Evolutionary conservation across 2,888 invertebrate species (phyloP).

Genomic region (Iselma pallidipennis): DNA sequence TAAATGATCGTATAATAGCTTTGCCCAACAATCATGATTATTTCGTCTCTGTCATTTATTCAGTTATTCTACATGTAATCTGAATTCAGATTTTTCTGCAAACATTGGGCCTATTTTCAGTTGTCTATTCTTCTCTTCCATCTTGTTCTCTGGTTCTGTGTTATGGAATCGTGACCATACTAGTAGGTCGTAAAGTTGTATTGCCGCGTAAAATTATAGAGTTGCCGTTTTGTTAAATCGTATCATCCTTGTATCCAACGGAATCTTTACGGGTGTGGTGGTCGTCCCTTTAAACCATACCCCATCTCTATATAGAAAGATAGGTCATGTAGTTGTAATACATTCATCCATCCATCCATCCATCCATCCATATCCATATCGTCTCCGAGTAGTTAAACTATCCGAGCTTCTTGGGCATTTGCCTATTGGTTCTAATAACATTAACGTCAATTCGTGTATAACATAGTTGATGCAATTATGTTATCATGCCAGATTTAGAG

Average conservation of each 20-base stretch:
- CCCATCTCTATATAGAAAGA: no score
- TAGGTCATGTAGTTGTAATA: no score
- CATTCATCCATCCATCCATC: no score
- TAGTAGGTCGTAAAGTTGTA: constrained; percentile 13
- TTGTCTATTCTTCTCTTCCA: no score
- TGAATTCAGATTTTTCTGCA: no score
- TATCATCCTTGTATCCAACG: not conserved
- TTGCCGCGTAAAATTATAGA: constrained; percentile 18
- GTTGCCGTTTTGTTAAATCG: constrained; percentile 16
- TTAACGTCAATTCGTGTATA: constrained; percentile 38
- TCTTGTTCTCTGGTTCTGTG: no score
- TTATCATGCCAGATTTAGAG: constrained; percentile 37
- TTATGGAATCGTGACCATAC: constrained; percentile 12
- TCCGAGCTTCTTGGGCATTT: constrained; percentile 29
- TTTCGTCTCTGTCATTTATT: not conserved
- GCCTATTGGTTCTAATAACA: constrained; percentile 44
- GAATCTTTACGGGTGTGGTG: constrained; percentile 10
- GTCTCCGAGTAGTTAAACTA: not conserved
- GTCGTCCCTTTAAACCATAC: constrained; percentile 7
- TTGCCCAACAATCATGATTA: not conserved
- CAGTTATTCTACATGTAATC: no score
- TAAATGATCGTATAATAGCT: not conserved
- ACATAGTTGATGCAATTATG: constrained; percentile 37
- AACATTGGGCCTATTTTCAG: no score
- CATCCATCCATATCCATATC: no score